phyloP scores from a whole-genome alignment of 1,140 invertebrate species.

The Zaprionus davidi region DNA sequence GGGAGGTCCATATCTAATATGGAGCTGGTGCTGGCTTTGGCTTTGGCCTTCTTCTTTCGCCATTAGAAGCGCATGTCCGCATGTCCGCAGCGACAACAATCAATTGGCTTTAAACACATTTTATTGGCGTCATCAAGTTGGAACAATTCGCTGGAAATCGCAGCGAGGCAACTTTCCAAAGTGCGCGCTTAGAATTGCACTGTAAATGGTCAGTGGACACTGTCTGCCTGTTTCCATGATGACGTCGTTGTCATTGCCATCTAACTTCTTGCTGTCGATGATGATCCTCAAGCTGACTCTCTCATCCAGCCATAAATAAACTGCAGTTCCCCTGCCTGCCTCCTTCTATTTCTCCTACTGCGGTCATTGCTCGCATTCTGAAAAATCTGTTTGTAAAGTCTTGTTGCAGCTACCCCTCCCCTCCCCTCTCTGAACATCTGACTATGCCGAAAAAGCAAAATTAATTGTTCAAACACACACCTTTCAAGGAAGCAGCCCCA shows the following conservation, averaged over 20 bases:
- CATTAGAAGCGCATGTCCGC: constrained; percentile 71
- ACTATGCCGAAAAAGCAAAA: constrained; percentile 72
- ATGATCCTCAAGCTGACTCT: constrained; percentile 27
- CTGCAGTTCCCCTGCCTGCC: constrained; percentile 28
- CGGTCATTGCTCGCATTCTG: constrained; percentile 71
- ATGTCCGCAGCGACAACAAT: constrained; percentile 66
- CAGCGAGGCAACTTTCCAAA: constrained; percentile 63
- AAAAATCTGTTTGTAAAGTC: constrained; percentile 45
- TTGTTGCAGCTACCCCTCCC: neutral
- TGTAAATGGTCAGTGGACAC: constrained; percentile 66
- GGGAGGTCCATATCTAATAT: constrained; percentile 36
- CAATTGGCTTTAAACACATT: constrained; percentile 79
- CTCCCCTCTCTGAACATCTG: neutral
- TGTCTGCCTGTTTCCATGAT: constrained; percentile 18
- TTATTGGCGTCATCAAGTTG: constrained; percentile 80
- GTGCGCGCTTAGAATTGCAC: constrained; percentile 58
- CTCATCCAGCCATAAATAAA: constrained; percentile 68
- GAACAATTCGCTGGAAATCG: constrained; percentile 54
- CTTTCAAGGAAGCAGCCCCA: constrained; percentile 59
- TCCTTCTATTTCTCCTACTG: constrained; percentile 11
- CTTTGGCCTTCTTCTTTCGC: constrained; percentile 30
- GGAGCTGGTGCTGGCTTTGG: constrained; percentile 10
- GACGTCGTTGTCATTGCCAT: constrained; percentile 1
- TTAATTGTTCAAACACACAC: constrained; percentile 80
- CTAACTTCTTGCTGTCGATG: neutral